A percentile compares a stretch with the other conserved stretches of the same genome.
Evolutionary conservation across 1,140 invertebrate species (phyloP).

Genomic region (Drosophila jambulina): DNA sequence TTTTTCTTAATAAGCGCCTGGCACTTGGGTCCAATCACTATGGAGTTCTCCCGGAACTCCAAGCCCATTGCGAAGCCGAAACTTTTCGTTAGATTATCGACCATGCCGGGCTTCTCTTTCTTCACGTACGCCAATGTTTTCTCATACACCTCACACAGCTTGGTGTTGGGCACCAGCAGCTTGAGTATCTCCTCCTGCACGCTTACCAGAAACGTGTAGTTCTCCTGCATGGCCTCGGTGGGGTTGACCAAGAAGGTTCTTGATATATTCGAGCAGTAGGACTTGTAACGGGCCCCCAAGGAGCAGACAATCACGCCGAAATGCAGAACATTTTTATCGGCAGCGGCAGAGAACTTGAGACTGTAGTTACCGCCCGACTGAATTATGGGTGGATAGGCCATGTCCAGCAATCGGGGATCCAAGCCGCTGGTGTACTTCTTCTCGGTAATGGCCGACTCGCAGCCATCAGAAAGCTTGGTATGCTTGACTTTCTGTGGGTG

Average conservation of each 20-base stretch:
- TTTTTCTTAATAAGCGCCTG: slow-evolving; percentile 93
- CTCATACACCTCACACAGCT: slow-evolving; percentile 96
- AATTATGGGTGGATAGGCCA: slow-evolving; percentile 99
- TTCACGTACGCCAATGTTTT: slow-evolving; percentile 93
- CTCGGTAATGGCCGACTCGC: slow-evolving; percentile 95
- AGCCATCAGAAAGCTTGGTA: slow-evolving; percentile 96
- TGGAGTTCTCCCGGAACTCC: slow-evolving; percentile 97
- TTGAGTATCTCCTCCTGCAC: slow-evolving; percentile 97
- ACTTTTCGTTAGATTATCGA: slow-evolving; percentile 97
- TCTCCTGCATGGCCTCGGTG: slow-evolving; percentile 91
- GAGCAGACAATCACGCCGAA: slow-evolving; percentile 99
- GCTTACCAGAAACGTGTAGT: slow-evolving; percentile 96
- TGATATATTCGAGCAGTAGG: slow-evolving; percentile 99
- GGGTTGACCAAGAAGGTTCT: slow-evolving; percentile 99
- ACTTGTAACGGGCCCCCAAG: slow-evolving; percentile 97
- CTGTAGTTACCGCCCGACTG: slow-evolving; percentile 99
- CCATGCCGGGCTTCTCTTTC: slow-evolving; percentile 93
- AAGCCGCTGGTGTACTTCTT: slow-evolving; percentile 97
- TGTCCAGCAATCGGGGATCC: slow-evolving; percentile 95
- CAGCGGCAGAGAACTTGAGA: slow-evolving; percentile 97
- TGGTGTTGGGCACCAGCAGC: slow-evolving; percentile 92
- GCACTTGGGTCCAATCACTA: slow-evolving; percentile 96
- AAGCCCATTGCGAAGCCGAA: slow-evolving; percentile 99
- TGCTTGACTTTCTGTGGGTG: slow-evolving; percentile 94
- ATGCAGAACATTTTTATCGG: slow-evolving; percentile 97